These are phyloP conservation scores for Brachyrhaphis roseni DNA, from an alignment of 2,797 vertebrate genomes.

Conservation along the genomic window DNA sequence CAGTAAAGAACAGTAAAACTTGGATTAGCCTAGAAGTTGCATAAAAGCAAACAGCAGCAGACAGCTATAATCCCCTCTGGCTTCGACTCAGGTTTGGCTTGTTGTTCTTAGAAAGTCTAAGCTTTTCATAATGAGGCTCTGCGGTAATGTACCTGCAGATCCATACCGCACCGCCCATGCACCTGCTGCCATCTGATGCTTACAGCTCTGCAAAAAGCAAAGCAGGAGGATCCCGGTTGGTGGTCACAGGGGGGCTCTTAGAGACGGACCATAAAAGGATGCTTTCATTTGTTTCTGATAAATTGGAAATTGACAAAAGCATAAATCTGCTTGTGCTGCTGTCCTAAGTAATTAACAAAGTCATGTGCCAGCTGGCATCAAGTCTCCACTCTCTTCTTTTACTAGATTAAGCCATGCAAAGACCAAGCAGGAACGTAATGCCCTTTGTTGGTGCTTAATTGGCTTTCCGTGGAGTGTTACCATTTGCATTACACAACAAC, in stretches of 20 bases:
- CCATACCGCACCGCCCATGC: conserved; percentile 18
- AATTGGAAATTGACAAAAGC: conserved; percentile 54
- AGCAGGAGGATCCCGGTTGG: conserved; percentile 12
- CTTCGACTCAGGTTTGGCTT: neutral
- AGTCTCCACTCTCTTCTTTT: conserved; percentile 20
- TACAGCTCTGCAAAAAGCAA: conserved; percentile 10
- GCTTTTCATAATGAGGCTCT: conserved; percentile 1
- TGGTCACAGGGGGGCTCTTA: conserved; percentile 12
- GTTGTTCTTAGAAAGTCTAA: conserved; percentile 15
- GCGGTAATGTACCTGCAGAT: conserved; percentile 42
- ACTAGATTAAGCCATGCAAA: conserved; percentile 42
- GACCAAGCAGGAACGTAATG: conserved; percentile 39
- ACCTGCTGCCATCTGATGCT: conserved; percentile 48
- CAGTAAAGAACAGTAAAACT: neutral
- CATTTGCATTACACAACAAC: conserved; percentile 52
- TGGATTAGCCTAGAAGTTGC: neutral
- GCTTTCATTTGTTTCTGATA: conserved; percentile 62
- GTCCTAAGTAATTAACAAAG: conserved; percentile 70
- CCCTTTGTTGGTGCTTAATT: conserved; percentile 64
- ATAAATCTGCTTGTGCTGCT: conserved; percentile 51
- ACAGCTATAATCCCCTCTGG: conserved; percentile 22
- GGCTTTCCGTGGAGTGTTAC: conserved; percentile 48
- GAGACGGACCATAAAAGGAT: conserved; percentile 37
- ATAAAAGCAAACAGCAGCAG: conserved; percentile 20
- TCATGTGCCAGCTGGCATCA: conserved; percentile 67